A percentile compares a stretch with the other conserved stretches of the same genome.
Evolutionary conservation across 1,140 invertebrate genomes (phyloP).

Genomic region (silkworm (Bombyx mori)): ASM3026992v2 NC_085107.1:11388001-11388500

Average conservation of each 20-base stretch:
- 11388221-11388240: no score
- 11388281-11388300: constrained; percentile 50
- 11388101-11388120: neutral
- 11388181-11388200: no score
- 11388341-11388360: constrained; percentile 44
- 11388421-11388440: constrained; percentile 78
- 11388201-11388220: no score
- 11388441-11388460: constrained; percentile 75
- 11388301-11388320: constrained; percentile 45
- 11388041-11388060: constrained; percentile 40
- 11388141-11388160: no score
- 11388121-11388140: no score
- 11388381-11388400: constrained; percentile 76
- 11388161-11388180: no score
- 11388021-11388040: constrained; percentile 1
- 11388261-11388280: constrained; percentile 62
- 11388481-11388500: constrained; percentile 42
- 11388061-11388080: constrained; percentile 46
- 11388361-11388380: constrained; percentile 71
- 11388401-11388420: constrained; percentile 77
- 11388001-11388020: constrained; percentile 2
- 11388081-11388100: constrained; percentile 3
- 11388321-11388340: constrained; percentile 50
- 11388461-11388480: constrained; percentile 32
- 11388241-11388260: constrained; percentile 52